Base-by-base conservation (phyloP, 2,113 vertebrate genomes). In the Tursiops truncatus region DNA sequence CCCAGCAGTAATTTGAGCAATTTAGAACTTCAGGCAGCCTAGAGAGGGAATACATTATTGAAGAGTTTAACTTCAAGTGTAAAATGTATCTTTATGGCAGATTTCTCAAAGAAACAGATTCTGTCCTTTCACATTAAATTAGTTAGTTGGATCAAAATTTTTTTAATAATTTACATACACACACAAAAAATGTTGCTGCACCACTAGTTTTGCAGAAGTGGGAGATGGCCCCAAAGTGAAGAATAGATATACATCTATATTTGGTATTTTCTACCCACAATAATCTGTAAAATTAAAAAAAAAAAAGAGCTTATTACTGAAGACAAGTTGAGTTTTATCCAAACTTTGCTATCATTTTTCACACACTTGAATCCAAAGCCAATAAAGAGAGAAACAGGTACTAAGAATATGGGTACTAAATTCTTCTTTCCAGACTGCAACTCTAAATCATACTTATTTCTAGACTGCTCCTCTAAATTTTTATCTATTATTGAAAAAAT, bases 1-100 rank as follows among this genome's bases (percentile, higher is more conserved):
- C 92, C 63, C 20, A 86, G 95, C 96, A 91, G 63, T 50, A 91
- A 96, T 91, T 90, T 96, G 95, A 97, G n/a, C 92, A 97, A 93
- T 96, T 98, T 96, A 96, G 85, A 87, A 94, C 98, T 94, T 86
- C 95, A 96, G 87, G 92, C 91, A 97, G 89, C 33, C 93, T 97
- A 80, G 21, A 93, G 67, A 1, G 47, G 95, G 38, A 85, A 98
- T 98, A 91, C 97, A 98, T 96, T 97, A 98, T 95, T 97, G 94
- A 97, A 98, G 98, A 91, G 58, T 97, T 98, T 95, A 96, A 92
- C 76, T 76, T 44, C 38, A 95, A 98, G 91, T 60, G 31, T 85
- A 95, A 62, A 89, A 95, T 76, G 21, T 93, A 96, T 91, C 65
- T 93, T 83, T 93, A 94, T 85, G 80, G 41, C 18, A 96, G 60